Percentiles rank a stretch among this genome's conserved stretches.
Conservation (phyloP, 2,888 invertebrate species). For the Thumatha senex region DNA sequence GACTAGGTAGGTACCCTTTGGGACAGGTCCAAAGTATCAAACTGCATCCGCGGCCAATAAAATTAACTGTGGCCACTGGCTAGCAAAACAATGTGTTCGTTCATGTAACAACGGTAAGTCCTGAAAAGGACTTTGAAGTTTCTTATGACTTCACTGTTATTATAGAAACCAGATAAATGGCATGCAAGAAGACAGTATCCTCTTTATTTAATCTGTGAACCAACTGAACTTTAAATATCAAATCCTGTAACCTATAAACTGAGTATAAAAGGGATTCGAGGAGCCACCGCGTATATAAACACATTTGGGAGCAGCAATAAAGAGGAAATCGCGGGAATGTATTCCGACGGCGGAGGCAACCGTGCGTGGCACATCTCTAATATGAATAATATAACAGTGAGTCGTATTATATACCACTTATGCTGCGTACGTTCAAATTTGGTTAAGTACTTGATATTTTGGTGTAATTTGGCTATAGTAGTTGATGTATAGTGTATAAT, state of each 20-base stretch:
- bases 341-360: slow-evolving; percentile 26
- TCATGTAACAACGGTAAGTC: no score
- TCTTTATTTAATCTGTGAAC: background rate
- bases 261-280: slow-evolving; percentile 32
- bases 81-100: no score
- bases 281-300: slow-evolving; percentile 36
- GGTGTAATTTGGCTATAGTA: no score
- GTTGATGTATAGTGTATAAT: no score
- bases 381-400: slow-evolving; percentile 39
- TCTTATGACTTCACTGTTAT: no score
- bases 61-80: no score
- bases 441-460: background rate
- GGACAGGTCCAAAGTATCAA: no score
- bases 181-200: no score
- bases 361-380: slow-evolving; percentile 26
- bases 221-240: slow-evolving; percentile 27
- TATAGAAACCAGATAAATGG: no score
- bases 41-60: no score
- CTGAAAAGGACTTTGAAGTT: no score
- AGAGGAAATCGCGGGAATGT: slow-evolving; percentile 32
- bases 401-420: slow-evolving; percentile 21
- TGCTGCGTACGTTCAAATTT: slow-evolving; percentile 9
- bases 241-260: slow-evolving; percentile 31
- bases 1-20: no score
- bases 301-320: slow-evolving; percentile 36